Conservation (phyloP, 2,797 vertebrate genomes). For the Bufotes viridis region DNA sequence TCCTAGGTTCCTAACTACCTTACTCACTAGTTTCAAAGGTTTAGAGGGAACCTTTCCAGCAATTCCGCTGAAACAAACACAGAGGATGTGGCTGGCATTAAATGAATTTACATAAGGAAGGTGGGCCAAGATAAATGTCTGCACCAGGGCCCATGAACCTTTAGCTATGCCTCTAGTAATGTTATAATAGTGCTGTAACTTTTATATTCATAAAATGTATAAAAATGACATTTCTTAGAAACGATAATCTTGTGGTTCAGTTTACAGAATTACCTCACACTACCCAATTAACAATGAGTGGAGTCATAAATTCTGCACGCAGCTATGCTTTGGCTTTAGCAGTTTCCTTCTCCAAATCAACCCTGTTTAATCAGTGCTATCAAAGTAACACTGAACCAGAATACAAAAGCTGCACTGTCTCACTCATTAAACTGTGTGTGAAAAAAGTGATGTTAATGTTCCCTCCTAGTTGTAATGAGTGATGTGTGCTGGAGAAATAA, state of each 20-base stretch:
- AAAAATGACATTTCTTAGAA: neutral
- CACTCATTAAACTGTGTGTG: conserved; percentile 29
- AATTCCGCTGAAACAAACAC: no score
- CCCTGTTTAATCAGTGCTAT: conserved; percentile 30
- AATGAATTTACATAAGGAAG: no score
- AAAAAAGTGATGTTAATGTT: conserved; percentile 25
- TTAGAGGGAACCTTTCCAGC: no score
- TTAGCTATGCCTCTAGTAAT: no score
- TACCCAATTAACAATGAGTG: neutral
- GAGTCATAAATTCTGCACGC: neutral
- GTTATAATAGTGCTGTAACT: no score
- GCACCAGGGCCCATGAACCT: no score
- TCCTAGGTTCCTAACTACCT: no score
- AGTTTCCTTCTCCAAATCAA: conserved; percentile 12
- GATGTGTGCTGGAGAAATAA: conserved; percentile 7
- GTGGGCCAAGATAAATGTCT: no score
- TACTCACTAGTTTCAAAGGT: no score
- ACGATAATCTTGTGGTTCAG: neutral
- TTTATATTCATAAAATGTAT: neutral
- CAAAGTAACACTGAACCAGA: neutral
- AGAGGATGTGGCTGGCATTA: no score
- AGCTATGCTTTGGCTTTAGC: no score
- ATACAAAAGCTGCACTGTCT: conserved; percentile 41
- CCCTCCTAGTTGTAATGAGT: conserved; percentile 13
- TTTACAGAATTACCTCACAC: neutral